These are phyloP conservation scores for Bos javanicus DNA, from an alignment of 2,113 vertebrate species.

Conservation along the genomic window DNA sequence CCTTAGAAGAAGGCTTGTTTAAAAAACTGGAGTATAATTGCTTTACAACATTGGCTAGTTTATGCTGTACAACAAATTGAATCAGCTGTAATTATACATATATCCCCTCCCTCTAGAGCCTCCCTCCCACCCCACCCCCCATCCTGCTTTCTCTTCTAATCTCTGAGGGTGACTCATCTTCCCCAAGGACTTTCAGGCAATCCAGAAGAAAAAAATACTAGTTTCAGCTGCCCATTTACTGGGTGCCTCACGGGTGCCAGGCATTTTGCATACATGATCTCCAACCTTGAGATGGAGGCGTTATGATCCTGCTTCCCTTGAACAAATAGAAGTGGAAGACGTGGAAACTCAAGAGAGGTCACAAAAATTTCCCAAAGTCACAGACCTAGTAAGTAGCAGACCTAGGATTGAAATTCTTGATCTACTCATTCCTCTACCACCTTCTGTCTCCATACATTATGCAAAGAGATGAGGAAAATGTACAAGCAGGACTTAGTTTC, in stretches of 20 bases:
- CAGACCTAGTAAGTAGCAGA: not conserved
- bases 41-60: not conserved
- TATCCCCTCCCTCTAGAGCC: not conserved
- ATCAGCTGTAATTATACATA: not conserved
- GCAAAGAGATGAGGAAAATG: not conserved
- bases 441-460: not conserved
- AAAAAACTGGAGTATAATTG: not conserved
- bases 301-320: not conserved
- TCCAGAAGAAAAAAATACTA: not conserved
- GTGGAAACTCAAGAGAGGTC: not conserved
- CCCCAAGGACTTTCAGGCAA: not conserved
- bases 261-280: not conserved
- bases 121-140: not conserved
- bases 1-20: not conserved
- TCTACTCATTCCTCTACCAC: not conserved
- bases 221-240: not conserved
- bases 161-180: not conserved
- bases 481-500: not conserved
- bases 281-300: not conserved
- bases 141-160: not conserved
- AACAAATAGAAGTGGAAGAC: not conserved
- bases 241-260: not conserved
- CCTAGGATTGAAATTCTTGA: not conserved
- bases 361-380: not conserved
- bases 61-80: not conserved